phyloP scores from a whole-genome alignment of 2,888 invertebrate genomes.

The Carpatolechia fugitivella region DNA sequence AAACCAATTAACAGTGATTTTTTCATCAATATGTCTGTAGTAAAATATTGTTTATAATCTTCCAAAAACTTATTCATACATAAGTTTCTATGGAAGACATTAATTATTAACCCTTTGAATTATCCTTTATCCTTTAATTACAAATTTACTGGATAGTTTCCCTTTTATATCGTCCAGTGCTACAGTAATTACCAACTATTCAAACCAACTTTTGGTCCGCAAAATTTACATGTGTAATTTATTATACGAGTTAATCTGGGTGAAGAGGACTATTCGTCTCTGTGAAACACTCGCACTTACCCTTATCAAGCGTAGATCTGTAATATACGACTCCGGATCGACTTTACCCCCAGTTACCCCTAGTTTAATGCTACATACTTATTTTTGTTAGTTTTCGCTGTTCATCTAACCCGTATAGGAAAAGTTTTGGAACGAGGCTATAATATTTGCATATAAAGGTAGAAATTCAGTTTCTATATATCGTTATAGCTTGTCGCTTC shows the following conservation, averaged over 20 bases:
- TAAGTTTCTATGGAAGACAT: too few species aligned
- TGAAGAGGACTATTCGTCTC: constrained; percentile 14
- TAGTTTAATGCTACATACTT: not conserved
- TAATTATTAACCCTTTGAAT: not conserved
- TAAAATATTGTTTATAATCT: too few species aligned
- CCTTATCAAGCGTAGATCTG: constrained; percentile 8
- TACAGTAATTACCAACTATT: not conserved
- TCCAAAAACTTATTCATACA: too few species aligned
- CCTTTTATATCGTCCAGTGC: not conserved
- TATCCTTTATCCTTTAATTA: not conserved
- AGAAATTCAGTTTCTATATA: not conserved
- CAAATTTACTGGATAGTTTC: not conserved
- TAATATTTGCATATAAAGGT: constrained; percentile 6
- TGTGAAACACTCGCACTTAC: constrained; percentile 7
- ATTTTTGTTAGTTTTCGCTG: constrained; percentile 6
- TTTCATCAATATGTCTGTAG: too few species aligned
- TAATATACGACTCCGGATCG: not conserved
- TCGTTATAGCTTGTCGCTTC: not conserved
- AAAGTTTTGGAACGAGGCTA: not conserved
- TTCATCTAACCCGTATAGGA: constrained; percentile 1
- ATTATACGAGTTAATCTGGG: constrained; percentile 14
- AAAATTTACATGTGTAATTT: constrained; percentile 17
- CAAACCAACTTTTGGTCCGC: not conserved
- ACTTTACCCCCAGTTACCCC: constrained; percentile 6
- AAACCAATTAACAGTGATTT: too few species aligned